These are phyloP conservation scores for Polietes domitor DNA, from an alignment of 2,888 invertebrate genomes.

Conservation along the genomic window DNA sequence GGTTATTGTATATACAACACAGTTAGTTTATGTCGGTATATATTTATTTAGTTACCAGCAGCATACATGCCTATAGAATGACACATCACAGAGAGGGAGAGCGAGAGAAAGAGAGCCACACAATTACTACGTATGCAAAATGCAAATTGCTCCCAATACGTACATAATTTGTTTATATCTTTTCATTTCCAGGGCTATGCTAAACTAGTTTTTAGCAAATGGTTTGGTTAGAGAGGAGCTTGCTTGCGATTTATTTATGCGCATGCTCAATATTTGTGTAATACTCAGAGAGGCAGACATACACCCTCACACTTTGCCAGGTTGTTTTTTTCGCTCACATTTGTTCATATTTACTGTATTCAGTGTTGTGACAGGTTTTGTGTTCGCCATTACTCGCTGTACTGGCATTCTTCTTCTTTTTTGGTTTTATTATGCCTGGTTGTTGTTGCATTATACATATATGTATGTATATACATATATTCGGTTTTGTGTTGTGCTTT, in stretches of 20 bases:
- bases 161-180: conserved; percentile 5
- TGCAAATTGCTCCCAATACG: not conserved
- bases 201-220: not conserved
- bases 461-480: not conserved
- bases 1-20: no score
- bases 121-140: not conserved
- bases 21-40: no score
- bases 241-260: not conserved
- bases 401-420: not conserved
- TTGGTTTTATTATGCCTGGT: not conserved
- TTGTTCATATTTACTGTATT: conserved; percentile 52
- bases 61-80: no score
- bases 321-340: conserved; percentile 16
- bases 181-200: not conserved
- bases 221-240: not conserved
- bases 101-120: not conserved
- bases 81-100: not conserved
- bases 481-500: not conserved
- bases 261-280: conserved; percentile 35
- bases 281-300: not conserved
- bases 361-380: conserved; percentile 62
- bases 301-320: conserved; percentile 29
- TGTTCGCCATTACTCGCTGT: not conserved
- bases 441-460: not conserved
- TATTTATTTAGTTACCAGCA: no score